A percentile compares a stretch with the other conserved stretches of the same genome.
phyloP scores from a whole-genome alignment of 1,140 invertebrate species.

The Babylonia areolata region DNA sequence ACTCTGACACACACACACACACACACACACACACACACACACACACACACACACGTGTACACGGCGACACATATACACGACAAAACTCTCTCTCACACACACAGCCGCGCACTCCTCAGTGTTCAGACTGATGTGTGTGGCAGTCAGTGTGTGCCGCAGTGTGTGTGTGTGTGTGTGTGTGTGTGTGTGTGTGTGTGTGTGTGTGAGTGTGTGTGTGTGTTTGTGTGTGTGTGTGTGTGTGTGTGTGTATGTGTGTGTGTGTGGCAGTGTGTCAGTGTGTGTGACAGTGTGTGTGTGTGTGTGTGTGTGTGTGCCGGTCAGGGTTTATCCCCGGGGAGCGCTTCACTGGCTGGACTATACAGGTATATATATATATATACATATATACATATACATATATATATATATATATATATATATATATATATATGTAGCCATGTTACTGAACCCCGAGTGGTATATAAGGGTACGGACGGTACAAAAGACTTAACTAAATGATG shows the following conservation, averaged over 20 bases:
- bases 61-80: no score
- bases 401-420: no score
- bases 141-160: neutral
- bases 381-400: no score
- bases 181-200: neutral
- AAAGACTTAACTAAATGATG: no score
- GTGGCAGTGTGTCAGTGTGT: neutral
- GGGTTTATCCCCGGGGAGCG: no score
- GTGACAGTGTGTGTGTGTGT: slow-evolving; percentile 4
- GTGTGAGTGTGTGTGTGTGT: neutral
- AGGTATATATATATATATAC: no score
- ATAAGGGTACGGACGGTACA: no score
- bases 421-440: no score
- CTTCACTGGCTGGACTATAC: no score
- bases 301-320: neutral
- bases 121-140: neutral
- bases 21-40: slow-evolving; percentile 26
- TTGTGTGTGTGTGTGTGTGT: neutral
- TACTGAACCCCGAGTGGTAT: no score
- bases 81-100: no score
- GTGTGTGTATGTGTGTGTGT: neutral
- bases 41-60: neutral
- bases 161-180: slow-evolving; percentile 5
- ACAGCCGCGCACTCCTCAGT: neutral
- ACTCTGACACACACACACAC: neutral